Evolutionary conservation across 2,888 invertebrate genomes (phyloP).

Genomic region (Drosophila limbata): DNA sequence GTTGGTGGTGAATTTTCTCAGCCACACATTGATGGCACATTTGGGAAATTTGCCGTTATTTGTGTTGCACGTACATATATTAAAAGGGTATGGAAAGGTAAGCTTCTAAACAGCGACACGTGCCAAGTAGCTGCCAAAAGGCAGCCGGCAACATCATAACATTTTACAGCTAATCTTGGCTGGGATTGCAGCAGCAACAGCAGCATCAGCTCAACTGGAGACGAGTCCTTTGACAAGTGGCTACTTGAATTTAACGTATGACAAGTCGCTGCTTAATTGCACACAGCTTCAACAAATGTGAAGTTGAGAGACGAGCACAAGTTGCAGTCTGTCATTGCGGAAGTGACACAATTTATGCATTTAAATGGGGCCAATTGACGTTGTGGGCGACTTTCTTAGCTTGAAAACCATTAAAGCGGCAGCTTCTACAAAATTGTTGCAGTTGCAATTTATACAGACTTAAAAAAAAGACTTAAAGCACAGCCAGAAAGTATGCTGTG

Average conservation of each 20-base stretch:
- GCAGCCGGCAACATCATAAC: conserved; percentile 56
- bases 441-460: neutral
- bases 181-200: conserved; percentile 53
- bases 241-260: conserved; percentile 75
- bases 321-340: conserved; percentile 49
- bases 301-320: conserved; percentile 25
- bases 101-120: conserved; percentile 65
- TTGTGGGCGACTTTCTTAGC: conserved; percentile 12
- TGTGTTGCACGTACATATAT: conserved; percentile 16
- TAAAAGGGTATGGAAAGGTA: conserved; percentile 11
- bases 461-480: no score
- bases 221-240: conserved; percentile 58
- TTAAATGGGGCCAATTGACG: conserved; percentile 63
- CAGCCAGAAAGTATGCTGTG: conserved; percentile 1
- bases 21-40: conserved; percentile 50
- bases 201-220: conserved; percentile 9
- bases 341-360: conserved; percentile 70
- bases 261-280: conserved; percentile 78
- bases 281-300: conserved; percentile 28
- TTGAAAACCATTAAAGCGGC: conserved; percentile 21
- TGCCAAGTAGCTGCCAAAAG: conserved; percentile 79
- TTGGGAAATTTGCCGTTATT: conserved; percentile 47
- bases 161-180: conserved; percentile 73
- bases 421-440: neutral
- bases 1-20: conserved; percentile 48